A percentile compares a stretch with the other conserved stretches of the same genome.
Conservation (phyloP, 2,888 invertebrate species). For the Tipula vernalis region DNA sequence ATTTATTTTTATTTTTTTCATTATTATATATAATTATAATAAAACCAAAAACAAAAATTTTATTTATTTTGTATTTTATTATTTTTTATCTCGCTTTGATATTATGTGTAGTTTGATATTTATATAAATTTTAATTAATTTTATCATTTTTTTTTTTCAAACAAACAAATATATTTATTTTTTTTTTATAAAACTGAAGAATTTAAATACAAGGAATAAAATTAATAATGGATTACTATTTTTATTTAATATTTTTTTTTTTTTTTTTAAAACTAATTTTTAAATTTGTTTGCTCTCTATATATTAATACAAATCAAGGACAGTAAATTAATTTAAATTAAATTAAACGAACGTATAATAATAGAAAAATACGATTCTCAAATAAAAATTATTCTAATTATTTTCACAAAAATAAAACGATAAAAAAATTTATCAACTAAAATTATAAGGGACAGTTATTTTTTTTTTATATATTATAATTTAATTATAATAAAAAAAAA, state of each 20-base stretch:
- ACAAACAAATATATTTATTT: background rate
- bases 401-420: background rate
- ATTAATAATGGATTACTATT: constrained; percentile 4
- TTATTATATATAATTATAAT: background rate
- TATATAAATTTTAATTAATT: background rate
- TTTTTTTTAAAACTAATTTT: background rate
- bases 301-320: background rate
- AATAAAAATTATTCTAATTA: background rate
- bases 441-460: constrained; percentile 7
- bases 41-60: background rate
- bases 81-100: background rate
- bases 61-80: background rate
- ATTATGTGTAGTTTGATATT: constrained; percentile 4
- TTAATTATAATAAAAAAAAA: background rate
- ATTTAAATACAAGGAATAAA: background rate
- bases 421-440: constrained; percentile 6
- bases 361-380: background rate
- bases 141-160: background rate
- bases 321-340: background rate
- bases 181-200: background rate
- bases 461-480: background rate
- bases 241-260: background rate
- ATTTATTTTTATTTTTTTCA: background rate
- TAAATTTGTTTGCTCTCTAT: background rate
- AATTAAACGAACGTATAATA: background rate